Base-by-base conservation (phyloP, 2,888 invertebrate genomes). In the Ceraclea dissimilis region DNA sequence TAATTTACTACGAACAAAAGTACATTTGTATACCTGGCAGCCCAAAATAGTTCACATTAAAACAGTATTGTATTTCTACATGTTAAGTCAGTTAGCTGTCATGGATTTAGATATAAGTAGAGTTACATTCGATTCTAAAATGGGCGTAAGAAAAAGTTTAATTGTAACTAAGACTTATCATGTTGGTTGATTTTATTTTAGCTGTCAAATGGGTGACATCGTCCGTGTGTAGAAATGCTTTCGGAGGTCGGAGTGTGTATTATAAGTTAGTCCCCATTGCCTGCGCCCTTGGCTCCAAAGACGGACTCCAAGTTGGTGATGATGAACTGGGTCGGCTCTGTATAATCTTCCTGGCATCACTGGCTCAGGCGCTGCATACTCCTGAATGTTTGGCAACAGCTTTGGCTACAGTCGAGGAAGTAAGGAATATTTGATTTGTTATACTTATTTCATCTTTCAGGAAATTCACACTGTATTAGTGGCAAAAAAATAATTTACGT, bases 261-360 rank as follows among this genome's bases (percentile, higher is more conserved):
- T 85, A 84, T 68, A 67, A 72, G 52, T 69, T 86, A 60, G 75
- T 82, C 59, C 79, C 81, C 1, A 70, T 83, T 63, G 81, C 89
- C 52, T 89, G 88, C 68, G 80, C 84, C 13, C 79, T 89, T 63
- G 88, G 90, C 66, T 88, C 85, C 64, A 87, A 87, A 64, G 86
- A 88, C 63, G 79, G 81, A 17, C n/a, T n/a, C n/a, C n/a, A n/a
- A n/a, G n/a, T n/a, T n/a, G 79, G 81, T 17, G 90, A 91, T 68
- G 87, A 88, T 62, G 91, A 92, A 70, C 70, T 93, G 61, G 79
- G 81, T 17, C 79, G 79, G 59, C 77, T 81, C 33, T 88, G 90
- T 64, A 79, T 80, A 44, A 75, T 78, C 51, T 79, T 87, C 57
- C 71, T 93, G 26, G 85, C 86, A 1, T 76, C 81, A 48, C 73